phyloP scores from a whole-genome alignment of 2,113 vertebrate species.

The Myrmecobius fasciatus region DNA sequence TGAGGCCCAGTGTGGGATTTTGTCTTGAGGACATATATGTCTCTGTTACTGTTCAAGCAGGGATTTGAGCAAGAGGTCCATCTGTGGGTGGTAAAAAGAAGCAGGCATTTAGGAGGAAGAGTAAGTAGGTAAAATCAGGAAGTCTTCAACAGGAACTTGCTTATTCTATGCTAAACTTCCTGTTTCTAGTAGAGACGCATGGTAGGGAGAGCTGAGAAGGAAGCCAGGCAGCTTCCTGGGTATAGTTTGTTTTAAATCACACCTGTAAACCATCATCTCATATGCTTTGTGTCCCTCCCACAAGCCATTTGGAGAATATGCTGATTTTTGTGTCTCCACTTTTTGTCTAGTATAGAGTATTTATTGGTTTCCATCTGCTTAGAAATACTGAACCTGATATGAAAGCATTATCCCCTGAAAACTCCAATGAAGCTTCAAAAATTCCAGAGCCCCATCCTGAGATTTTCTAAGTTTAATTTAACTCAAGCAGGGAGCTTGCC shows the following conservation, averaged over 20 bases:
- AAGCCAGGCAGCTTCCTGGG: background rate
- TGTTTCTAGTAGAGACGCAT: background rate
- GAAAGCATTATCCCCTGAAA: background rate
- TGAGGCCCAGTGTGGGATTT: background rate
- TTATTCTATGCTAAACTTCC: background rate
- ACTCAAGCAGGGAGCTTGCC: background rate
- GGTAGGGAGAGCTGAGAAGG: background rate
- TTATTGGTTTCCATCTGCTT: background rate
- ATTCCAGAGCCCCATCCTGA: accelerated
- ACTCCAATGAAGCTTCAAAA: background rate
- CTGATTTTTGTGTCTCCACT: background rate
- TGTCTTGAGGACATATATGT: background rate
- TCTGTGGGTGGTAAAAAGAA: background rate
- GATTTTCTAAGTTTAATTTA: background rate
- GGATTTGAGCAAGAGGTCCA: background rate
- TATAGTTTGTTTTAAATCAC: background rate
- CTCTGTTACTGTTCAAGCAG: background rate
- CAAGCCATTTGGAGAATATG: background rate
- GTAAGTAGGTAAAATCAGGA: background rate
- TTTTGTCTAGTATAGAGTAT: background rate
- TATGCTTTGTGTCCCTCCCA: background rate
- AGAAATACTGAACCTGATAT: accelerated
- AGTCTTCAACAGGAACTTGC: background rate
- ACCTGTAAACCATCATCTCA: background rate
- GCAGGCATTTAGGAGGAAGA: background rate